These are phyloP conservation scores for Notechis scutatus DNA, from an alignment of 2,113 vertebrate species.

Conservation along the genomic window DNA sequence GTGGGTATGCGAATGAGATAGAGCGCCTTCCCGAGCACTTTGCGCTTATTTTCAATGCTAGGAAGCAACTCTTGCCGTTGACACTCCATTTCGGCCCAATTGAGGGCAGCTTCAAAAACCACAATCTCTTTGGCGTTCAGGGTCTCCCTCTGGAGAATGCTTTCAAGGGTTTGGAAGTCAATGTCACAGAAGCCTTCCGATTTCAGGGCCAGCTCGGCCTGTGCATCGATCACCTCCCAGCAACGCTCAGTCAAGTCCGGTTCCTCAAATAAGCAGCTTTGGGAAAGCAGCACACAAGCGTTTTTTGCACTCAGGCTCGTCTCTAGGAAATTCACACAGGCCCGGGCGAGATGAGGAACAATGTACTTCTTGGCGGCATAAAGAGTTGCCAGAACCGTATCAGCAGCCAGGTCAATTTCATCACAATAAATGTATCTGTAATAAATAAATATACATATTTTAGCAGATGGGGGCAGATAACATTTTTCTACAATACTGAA, in stretches of 20 bases:
- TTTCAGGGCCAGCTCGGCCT: slow-evolving; percentile 92
- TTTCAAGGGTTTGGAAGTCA: slow-evolving; percentile 93
- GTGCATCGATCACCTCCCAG: slow-evolving; percentile 98
- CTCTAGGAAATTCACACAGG: slow-evolving; percentile 96
- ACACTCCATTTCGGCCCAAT: slow-evolving; percentile 94
- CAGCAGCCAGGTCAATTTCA: slow-evolving; percentile 94
- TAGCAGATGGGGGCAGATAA: background rate
- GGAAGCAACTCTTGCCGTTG: slow-evolving; percentile 83
- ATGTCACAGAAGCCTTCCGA: slow-evolving; percentile 98
- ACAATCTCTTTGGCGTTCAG: slow-evolving; percentile 97
- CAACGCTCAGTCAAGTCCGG: slow-evolving; percentile 96
- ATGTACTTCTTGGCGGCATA: slow-evolving; percentile 99
- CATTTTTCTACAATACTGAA: background rate
- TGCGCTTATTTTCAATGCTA: slow-evolving; percentile 92
- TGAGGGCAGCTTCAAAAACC: slow-evolving; percentile 92
- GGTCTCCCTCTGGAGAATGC: slow-evolving; percentile 92
- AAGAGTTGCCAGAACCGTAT: slow-evolving; percentile 92
- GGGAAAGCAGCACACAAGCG: slow-evolving; percentile 91
- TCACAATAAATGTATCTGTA: slow-evolving; percentile 97
- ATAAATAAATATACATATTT: slow-evolving; percentile 39
- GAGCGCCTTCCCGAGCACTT: slow-evolving; percentile 90
- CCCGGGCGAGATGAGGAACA: slow-evolving; percentile 93
- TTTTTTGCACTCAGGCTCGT: slow-evolving; percentile 96
- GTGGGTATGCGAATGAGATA: slow-evolving; percentile 93
- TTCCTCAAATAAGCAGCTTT: slow-evolving; percentile 96